These are phyloP conservation scores for Sebastes schlegelii DNA, from an alignment of 2,113 vertebrate species.

Conservation along the genomic window DNA sequence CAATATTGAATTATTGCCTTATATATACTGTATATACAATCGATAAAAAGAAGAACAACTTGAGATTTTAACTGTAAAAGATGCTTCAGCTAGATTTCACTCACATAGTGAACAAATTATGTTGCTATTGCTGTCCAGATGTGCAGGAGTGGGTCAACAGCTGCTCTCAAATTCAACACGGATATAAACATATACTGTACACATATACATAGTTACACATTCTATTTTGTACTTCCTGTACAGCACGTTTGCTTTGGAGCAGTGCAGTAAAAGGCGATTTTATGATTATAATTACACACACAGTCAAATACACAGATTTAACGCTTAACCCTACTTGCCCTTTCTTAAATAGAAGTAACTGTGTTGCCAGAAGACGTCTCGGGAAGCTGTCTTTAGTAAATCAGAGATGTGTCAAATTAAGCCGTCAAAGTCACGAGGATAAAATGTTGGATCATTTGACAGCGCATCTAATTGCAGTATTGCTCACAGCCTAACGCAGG, in stretches of 20 bases:
- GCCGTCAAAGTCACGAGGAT: slow-evolving; percentile 46
- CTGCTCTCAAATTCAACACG: neutral
- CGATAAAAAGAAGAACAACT: neutral
- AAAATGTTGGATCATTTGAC: slow-evolving; percentile 52
- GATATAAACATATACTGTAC: neutral
- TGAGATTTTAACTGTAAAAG: neutral
- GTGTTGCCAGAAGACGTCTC: slow-evolving; percentile 40
- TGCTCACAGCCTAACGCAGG: slow-evolving; percentile 31
- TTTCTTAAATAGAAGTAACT: slow-evolving; percentile 27
- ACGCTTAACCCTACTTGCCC: slow-evolving; percentile 28
- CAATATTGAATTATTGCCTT: neutral
- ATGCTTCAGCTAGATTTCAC: neutral
- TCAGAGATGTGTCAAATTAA: slow-evolving; percentile 52
- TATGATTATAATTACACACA: slow-evolving; percentile 11
- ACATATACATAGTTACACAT: neutral
- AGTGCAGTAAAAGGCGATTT: neutral
- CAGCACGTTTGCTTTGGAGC: neutral
- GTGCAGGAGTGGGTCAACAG: neutral
- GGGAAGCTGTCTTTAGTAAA: slow-evolving; percentile 43
- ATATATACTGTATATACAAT: neutral
- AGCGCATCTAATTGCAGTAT: slow-evolving; percentile 21
- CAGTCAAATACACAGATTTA: slow-evolving; percentile 35
- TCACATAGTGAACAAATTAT: neutral
- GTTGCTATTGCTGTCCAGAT: slow-evolving; percentile 12
- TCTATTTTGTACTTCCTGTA: neutral